Percentiles rank a stretch among this genome's conserved stretches.
Evolutionary conservation across 2,888 invertebrate genomes (phyloP).

Genomic region (Hydraecia micacea): DNA sequence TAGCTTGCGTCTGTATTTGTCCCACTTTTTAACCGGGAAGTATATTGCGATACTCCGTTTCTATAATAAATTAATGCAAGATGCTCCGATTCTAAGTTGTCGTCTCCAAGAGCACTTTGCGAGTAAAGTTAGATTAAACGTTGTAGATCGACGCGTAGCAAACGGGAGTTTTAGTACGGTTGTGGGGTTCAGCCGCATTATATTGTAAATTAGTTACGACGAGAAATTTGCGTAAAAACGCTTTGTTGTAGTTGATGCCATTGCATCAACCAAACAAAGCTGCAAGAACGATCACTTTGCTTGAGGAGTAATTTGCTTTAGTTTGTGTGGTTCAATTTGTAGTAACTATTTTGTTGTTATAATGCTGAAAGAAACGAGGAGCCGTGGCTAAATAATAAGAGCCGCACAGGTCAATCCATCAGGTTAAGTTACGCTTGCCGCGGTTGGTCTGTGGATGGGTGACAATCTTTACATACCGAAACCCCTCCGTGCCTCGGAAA

Average conservation of each 20-base stretch:
- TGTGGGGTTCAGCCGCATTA: constrained; percentile 76
- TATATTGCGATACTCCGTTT: constrained; percentile 54
- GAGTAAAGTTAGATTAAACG: constrained; percentile 86
- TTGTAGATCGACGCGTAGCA: constrained; percentile 82
- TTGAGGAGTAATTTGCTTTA: constrained; percentile 14
- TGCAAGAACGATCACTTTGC: constrained; percentile 13
- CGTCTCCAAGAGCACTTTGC: constrained; percentile 78
- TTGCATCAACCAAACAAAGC: no score
- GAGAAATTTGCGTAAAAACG: constrained; percentile 62
- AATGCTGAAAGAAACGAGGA: neutral
- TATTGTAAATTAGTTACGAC: constrained; percentile 81
- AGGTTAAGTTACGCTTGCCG: no score
- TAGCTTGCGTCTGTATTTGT: constrained; percentile 28
- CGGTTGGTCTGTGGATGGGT: no score
- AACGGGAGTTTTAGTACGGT: constrained; percentile 77
- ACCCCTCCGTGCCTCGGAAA: no score
- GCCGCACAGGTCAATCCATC: no score
- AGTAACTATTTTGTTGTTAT: no score
- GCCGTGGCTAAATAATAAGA: no score
- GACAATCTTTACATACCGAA: no score
- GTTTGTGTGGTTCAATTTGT: neutral
- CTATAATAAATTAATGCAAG: constrained; percentile 76
- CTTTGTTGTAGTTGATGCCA: constrained; percentile 33
- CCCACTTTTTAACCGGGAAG: constrained; percentile 22
- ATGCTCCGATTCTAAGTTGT: constrained; percentile 73